Evolutionary conservation across 2,113 vertebrate genomes (phyloP).

Genomic region (Zapus hudsonius): DNA sequence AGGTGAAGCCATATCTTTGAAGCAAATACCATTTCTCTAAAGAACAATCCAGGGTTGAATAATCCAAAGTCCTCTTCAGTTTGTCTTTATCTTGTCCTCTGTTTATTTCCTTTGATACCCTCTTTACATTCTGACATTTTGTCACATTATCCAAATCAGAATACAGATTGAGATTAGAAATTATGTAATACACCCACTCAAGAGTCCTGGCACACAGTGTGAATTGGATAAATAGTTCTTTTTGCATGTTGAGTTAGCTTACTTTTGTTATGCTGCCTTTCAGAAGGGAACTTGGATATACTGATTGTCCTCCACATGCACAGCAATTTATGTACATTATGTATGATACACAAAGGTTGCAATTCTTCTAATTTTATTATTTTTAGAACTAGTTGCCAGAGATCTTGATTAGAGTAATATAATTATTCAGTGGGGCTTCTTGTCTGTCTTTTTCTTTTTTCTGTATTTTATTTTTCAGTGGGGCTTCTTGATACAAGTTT

Average conservation of each 20-base stretch:
- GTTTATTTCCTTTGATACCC: background rate
- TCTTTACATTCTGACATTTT: background rate
- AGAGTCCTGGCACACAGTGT: background rate
- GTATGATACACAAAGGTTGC: background rate
- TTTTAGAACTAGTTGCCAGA: background rate
- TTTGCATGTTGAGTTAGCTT: conserved; percentile 5
- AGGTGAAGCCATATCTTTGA: too few species aligned
- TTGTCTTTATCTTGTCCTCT: background rate
- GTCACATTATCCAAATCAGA: background rate
- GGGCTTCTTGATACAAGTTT: background rate
- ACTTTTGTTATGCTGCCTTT: background rate
- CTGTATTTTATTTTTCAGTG: too few species aligned
- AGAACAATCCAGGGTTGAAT: background rate
- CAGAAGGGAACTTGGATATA: conserved; percentile 10
- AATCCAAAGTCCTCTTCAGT: background rate
- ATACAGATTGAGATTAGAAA: conserved; percentile 6
- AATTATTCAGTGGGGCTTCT: background rate
- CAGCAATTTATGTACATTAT: background rate
- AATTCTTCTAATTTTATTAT: background rate
- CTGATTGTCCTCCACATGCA: background rate
- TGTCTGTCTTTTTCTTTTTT: too few species aligned
- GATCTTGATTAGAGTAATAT: conserved; percentile 4
- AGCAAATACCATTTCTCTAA: background rate
- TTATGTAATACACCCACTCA: background rate
- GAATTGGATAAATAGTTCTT: background rate